These are phyloP conservation scores for Ia io DNA, from an alignment of 2,113 vertebrate genomes.

Conservation along the genomic window DNA sequence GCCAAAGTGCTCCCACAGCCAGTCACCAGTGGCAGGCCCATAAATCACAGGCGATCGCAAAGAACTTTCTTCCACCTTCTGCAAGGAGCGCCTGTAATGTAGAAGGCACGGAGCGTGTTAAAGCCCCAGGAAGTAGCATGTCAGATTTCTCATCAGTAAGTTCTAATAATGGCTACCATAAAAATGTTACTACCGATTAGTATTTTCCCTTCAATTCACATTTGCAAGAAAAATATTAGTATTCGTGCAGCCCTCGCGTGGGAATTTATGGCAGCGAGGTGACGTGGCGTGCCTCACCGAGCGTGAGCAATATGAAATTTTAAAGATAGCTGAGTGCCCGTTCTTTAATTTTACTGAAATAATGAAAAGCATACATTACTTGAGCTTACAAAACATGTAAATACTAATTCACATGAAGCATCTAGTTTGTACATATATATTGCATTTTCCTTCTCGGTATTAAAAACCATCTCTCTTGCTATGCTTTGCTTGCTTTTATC, in stretches of 20 bases:
- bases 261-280: constrained; percentile 78
- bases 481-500: constrained; percentile 39
- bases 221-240: constrained; percentile 78
- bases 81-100: constrained; percentile 55
- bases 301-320: constrained; percentile 81
- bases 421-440: constrained; percentile 66
- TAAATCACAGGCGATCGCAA: constrained; percentile 60
- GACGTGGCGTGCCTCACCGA: constrained; percentile 75
- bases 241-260: constrained; percentile 37
- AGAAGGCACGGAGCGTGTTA: constrained; percentile 74
- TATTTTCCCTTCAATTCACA: constrained; percentile 78
- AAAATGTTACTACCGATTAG: constrained; percentile 77
- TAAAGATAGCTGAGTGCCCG: constrained; percentile 81
- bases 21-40: neutral
- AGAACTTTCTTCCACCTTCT: constrained; percentile 46
- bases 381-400: constrained; percentile 75
- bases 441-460: constrained; percentile 61
- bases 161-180: constrained; percentile 82
- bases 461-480: constrained; percentile 78
- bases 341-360: constrained; percentile 84
- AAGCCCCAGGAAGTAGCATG: constrained; percentile 78
- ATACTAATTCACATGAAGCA: constrained; percentile 75
- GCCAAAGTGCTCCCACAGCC: constrained; percentile 46
- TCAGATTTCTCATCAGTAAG: constrained; percentile 80
- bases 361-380: constrained; percentile 87